These are phyloP conservation scores for Sebastes oblongus DNA, from an alignment of 2,797 vertebrate genomes.

Conservation along the genomic window DNA sequence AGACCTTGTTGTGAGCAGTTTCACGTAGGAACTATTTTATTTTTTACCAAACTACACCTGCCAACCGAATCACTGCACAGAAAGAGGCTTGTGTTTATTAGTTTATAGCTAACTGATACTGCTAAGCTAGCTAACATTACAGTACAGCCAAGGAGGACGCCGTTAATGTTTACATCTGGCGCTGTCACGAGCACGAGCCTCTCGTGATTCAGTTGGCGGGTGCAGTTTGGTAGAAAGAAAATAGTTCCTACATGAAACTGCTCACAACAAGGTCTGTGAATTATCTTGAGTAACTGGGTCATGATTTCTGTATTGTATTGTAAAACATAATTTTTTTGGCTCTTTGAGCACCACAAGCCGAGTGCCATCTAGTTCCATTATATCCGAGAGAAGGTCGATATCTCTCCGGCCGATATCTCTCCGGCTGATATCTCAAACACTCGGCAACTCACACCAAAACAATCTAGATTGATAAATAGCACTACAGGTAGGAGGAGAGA, in stretches of 20 bases:
- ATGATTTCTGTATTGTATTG: no score
- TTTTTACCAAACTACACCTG: neutral
- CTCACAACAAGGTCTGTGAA: neutral
- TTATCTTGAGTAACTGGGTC: no score
- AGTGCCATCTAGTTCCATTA: neutral
- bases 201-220: neutral
- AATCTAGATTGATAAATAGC: neutral
- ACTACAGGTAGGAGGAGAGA: neutral
- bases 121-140: neutral
- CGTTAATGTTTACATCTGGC: neutral
- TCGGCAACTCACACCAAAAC: neutral
- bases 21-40: neutral
- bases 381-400: neutral
- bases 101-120: neutral
- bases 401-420: neutral
- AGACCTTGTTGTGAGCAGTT: neutral
- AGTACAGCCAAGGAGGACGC: neutral
- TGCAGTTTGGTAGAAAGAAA: neutral
- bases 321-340: no score
- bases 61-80: neutral
- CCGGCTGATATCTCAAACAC: rapidly evolving
- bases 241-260: neutral
- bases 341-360: no score
- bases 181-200: neutral
- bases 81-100: neutral